These are phyloP conservation scores for Euphydryas editha DNA, from an alignment of 2,888 invertebrate species.

Conservation along the genomic window DNA sequence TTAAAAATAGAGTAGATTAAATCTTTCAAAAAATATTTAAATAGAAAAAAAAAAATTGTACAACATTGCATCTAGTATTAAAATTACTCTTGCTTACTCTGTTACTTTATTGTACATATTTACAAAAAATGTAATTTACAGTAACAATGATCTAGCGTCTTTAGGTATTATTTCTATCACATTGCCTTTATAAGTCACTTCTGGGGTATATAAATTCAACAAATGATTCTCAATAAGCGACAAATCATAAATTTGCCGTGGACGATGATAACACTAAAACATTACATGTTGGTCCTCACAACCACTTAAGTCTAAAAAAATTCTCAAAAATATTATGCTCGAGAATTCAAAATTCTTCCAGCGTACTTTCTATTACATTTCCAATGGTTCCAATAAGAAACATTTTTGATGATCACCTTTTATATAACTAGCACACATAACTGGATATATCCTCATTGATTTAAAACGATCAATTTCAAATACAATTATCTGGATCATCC, in stretches of 20 bases:
- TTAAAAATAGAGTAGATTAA: slow-evolving; percentile 82
- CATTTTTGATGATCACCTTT: background rate
- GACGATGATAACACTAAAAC: slow-evolving; percentile 41
- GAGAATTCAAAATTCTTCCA: slow-evolving; percentile 10
- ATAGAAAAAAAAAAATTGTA: slow-evolving; percentile 75
- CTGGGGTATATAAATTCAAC: slow-evolving; percentile 44
- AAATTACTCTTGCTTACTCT: slow-evolving; percentile 74
- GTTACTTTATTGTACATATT: slow-evolving; percentile 82
- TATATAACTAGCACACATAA: slow-evolving; percentile 11
- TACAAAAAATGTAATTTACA: slow-evolving; percentile 80
- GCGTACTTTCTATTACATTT: background rate
- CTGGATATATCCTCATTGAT: slow-evolving; percentile 6
- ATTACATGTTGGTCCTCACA: slow-evolving; percentile 59
- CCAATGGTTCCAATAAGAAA: slow-evolving; percentile 7
- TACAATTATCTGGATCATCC: slow-evolving; percentile 3
- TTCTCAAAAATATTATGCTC: slow-evolving; percentile 45
- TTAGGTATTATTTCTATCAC: slow-evolving; percentile 82
- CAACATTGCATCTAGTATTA: slow-evolving; percentile 82
- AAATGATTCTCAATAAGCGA: slow-evolving; percentile 47
- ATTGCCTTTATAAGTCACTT: slow-evolving; percentile 62
- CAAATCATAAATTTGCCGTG: slow-evolving; percentile 46
- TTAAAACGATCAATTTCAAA: slow-evolving; percentile 19
- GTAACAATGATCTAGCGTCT: slow-evolving; percentile 83
- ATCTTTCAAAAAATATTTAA: slow-evolving; percentile 81
- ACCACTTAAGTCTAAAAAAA: slow-evolving; percentile 57